A percentile compares a stretch with the other conserved stretches of the same genome.
phyloP scores from a whole-genome alignment of 2,113 vertebrate species.

The Nyctibius bracteatus region DNA sequence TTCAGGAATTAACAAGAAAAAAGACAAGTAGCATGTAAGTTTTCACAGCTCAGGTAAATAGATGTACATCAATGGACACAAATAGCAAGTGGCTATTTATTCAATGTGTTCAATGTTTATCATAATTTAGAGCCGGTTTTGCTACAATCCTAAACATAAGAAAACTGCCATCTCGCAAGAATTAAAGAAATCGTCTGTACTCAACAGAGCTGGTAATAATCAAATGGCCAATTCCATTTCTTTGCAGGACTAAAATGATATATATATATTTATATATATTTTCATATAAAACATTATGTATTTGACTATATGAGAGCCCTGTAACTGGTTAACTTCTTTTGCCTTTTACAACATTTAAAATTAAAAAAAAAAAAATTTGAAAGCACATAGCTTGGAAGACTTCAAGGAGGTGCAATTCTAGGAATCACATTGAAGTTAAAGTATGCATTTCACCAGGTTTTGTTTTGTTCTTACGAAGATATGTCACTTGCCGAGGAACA shows the following conservation, averaged over 20 bases:
- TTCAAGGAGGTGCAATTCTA: neutral
- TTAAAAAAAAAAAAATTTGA: neutral
- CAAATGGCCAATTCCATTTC: neutral
- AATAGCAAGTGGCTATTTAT: neutral
- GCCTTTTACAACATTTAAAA: neutral
- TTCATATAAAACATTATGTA: neutral
- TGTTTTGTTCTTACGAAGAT: neutral
- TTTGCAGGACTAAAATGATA: neutral
- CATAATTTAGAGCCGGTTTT: neutral
- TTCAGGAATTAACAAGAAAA: neutral
- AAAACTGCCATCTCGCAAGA: neutral
- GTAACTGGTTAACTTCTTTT: neutral
- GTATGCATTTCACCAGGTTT: neutral
- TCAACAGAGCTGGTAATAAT: neutral
- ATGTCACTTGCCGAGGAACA: neutral
- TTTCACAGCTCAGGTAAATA: neutral
- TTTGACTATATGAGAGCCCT: neutral
- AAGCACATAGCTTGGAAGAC: neutral
- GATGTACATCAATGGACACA: neutral
- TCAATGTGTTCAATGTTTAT: neutral
- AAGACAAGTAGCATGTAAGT: neutral
- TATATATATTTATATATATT: no score
- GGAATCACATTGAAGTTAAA: neutral
- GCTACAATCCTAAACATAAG: neutral
- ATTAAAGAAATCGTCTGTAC: neutral